Base-by-base conservation (phyloP, 2,113 vertebrate genomes). In the Ptilorrhoa leucosticta region DNA sequence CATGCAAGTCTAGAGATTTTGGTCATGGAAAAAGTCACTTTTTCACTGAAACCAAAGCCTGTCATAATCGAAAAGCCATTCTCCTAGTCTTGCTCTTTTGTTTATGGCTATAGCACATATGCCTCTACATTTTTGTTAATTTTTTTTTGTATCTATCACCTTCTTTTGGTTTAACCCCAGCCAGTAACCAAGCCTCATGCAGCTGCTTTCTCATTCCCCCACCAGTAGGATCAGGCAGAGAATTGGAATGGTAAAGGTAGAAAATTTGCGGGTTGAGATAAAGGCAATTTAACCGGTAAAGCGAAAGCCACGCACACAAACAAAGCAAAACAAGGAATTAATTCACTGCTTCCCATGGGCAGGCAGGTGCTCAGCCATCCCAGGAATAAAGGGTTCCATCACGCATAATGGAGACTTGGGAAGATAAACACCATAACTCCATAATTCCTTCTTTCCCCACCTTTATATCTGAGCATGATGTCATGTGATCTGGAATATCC, bases 391-490 rank as follows among this genome's bases (percentile, higher is more conserved):
- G 26, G 42, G 27, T 35, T 31, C 26, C 20, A 8, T 47, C 26
- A 47, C 1, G 2, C 7, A 9, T 48, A 31, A 60, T 0, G 1
- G 9, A 7, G 8, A 37, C 26, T 75, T 45, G 42, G n/a, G 20
- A 60, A 76, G 56, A 39, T 45, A 60, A 60, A 48, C 5, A 9
- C 13, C 27, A 9, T 31, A 30, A 48, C 42, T 31, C 15, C 44
- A 7, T 48, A 39, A 14, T 5, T 39, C 27, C 20, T 60, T 37
- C n/a, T 37, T 47, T 30, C 19, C 13, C 13, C 24, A 7, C 7
- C 13, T 45, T 31, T 27, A 42, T 21, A 7, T 21, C 6, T 35
- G 24, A 30, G 11, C 15, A 40, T 21, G 47, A 45, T 40, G 24
- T 20, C 39, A 30, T 1, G 26, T 14, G 20, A 6, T 47, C 57